Conservation (phyloP, 1,140 invertebrate genomes). For the Drosophila kikkawai region DNA sequence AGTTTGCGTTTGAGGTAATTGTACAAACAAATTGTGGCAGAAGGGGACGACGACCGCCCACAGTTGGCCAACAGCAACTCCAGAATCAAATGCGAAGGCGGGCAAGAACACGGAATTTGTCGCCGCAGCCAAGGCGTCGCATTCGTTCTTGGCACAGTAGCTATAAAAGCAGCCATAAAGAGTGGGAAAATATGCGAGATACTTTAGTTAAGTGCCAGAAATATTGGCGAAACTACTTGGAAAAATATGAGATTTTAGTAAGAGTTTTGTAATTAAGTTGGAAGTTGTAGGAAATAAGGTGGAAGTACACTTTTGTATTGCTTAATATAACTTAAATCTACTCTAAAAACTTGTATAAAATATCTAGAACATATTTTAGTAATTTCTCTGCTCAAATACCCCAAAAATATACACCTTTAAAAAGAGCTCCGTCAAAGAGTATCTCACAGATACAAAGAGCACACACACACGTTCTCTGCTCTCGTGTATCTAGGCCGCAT, state of each 20-base stretch:
- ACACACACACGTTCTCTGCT: background rate
- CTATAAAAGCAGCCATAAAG: constrained; percentile 44
- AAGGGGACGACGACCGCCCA: constrained; percentile 12
- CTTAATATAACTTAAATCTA: background rate
- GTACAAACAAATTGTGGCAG: constrained; percentile 56
- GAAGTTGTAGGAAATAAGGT: background rate
- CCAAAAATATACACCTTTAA: background rate
- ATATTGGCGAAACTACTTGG: constrained; percentile 20
- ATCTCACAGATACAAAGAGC: constrained; percentile 3
- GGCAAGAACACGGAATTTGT: constrained; percentile 31
- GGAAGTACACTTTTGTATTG: too few relatives aligned
- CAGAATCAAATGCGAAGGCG: constrained; percentile 31
- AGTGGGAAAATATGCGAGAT: constrained; percentile 34
- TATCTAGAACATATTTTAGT: background rate
- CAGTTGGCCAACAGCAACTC: constrained; percentile 29
- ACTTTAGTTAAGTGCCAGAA: constrained; percentile 26
- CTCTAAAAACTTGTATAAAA: background rate
- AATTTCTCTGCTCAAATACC: background rate
- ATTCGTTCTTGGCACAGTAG: constrained; percentile 50
- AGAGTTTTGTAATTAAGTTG: constrained; percentile 10
- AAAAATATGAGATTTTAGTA: background rate
- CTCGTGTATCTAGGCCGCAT: constrained; percentile 29
- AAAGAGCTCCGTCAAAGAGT: constrained; percentile 2
- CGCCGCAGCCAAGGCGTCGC: constrained; percentile 36
- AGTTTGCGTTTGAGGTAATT: constrained; percentile 69